Evolutionary conservation across 1,140 invertebrate genomes (phyloP).

Genomic region (Limonius californicus): DNA sequence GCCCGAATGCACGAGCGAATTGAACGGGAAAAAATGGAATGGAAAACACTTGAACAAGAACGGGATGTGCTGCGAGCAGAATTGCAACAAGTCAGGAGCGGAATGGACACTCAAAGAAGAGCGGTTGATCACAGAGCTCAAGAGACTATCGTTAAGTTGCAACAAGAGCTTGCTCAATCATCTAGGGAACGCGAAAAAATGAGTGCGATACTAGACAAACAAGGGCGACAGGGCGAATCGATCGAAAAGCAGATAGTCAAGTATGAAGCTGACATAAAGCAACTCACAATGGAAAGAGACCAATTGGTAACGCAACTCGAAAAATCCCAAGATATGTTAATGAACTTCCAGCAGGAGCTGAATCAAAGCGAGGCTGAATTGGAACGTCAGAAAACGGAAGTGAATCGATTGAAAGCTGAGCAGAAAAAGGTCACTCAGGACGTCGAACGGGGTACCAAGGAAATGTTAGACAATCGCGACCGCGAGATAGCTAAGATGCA

Average conservation of each 20-base stretch:
- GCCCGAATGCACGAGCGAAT: conserved; percentile 73
- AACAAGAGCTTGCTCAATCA: conserved; percentile 67
- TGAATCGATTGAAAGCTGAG: conserved; percentile 67
- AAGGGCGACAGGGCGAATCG: conserved; percentile 73
- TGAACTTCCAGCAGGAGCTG: conserved; percentile 88
- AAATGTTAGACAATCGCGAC: conserved; percentile 65
- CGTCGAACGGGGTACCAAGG: conserved; percentile 64
- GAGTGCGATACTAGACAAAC: conserved; percentile 66
- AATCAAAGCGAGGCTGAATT: conserved; percentile 77
- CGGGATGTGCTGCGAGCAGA: conserved; percentile 65
- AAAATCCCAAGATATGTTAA: conserved; percentile 87
- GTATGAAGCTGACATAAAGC: conserved; percentile 78
- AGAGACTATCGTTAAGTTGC: conserved; percentile 60
- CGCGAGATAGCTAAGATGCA: conserved; percentile 69
- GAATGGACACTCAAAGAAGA: conserved; percentile 63
- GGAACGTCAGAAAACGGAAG: conserved; percentile 75
- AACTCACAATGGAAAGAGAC: conserved; percentile 78
- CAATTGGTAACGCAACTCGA: conserved; percentile 84
- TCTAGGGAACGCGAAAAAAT: conserved; percentile 69
- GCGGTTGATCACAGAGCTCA: conserved; percentile 60
- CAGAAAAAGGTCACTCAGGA: conserved; percentile 65
- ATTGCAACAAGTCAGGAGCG: conserved; percentile 60
- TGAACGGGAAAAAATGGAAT: conserved; percentile 63
- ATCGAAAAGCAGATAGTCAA: conserved; percentile 80
- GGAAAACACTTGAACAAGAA: conserved; percentile 64